Evolutionary conservation across 2,113 vertebrate species (phyloP), one percentile per base, ranked within the genome.

Genomic region (Oreamnos americanus): DNA sequence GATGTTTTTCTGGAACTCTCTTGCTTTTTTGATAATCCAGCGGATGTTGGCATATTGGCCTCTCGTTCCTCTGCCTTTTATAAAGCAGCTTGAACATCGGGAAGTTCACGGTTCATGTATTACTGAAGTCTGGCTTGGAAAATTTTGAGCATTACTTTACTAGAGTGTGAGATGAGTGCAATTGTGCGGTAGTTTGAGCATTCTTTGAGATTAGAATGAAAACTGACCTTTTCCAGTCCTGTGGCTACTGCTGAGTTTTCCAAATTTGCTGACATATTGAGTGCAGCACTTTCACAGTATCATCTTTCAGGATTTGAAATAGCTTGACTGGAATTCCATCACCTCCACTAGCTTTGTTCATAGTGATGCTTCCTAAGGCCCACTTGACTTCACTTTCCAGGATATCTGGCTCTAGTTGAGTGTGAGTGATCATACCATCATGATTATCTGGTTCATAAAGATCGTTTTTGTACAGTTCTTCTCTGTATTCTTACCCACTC

Each of bases 41-140:
- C 0, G 0, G 17, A 36, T 36, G 4, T 21, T 21, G 17, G 17
- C 2, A 71, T 2, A 11, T 11, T 71, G n/a, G 36, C 36, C 64
- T 71, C n/a, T 71, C 9, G 17, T 36, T 36, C 9, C 9, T 71
- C 64, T 71, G 8, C 17, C n/a, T 36, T 71, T n/a, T 36, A 9
- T 71, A 36, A 71, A 36, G 9, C n/a, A 71, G n/a, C 17, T 36
- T 36, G n/a, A 71, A 71, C n/a, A 36, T 21, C 17, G 11, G n/a
- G 64, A 21, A 71, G n/a, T 71, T 36, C 17, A 36, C 0, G 4
- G n/a, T 71, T 21, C 64, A 71, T 2, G 4, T 71, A 6, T 11
- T 71, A 17, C 64, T 21, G 17, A 36, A 71, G n/a, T 9, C 9
- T 36, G 17, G 64, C 17, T 21, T 71, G 64, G n/a, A 71, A n/a